phyloP scores from a whole-genome alignment of 2,797 vertebrate species.

The Gymnoscopelus braueri region DNA sequence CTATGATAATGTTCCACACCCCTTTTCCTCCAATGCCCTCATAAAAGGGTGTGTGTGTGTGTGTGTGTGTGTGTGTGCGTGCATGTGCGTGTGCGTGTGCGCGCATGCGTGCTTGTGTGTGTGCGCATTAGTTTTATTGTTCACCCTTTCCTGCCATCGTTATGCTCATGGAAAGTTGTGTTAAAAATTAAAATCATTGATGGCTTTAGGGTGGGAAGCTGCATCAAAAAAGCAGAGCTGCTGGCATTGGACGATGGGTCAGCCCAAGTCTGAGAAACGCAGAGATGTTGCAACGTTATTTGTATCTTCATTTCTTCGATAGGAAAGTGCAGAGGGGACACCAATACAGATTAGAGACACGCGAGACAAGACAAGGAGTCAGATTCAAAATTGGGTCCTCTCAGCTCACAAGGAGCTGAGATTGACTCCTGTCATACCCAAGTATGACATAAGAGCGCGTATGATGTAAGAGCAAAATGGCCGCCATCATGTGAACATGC shows the following conservation, averaged over 20 bases:
- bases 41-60: slow-evolving; percentile 47
- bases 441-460: too few species aligned
- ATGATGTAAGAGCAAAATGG: too few species aligned
- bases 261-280: slow-evolving; percentile 16
- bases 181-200: slow-evolving; percentile 35
- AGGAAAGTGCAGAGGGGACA: too few species aligned
- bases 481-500: too few species aligned
- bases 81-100: slow-evolving; percentile 44
- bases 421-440: too few species aligned
- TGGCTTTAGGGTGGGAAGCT: slow-evolving; percentile 21
- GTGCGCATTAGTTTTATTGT: slow-evolving; percentile 18
- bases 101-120: slow-evolving; percentile 40
- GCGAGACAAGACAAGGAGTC: too few species aligned
- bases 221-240: slow-evolving; percentile 33
- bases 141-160: slow-evolving; percentile 3
- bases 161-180: slow-evolving; percentile 34
- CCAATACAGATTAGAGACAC: too few species aligned
- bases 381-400: too few species aligned
- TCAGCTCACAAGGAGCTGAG: too few species aligned
- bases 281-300: slow-evolving; percentile 30
- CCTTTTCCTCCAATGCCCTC: slow-evolving; percentile 26
- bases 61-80: slow-evolving; percentile 32
- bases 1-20: slow-evolving; percentile 47
- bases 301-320: background rate
- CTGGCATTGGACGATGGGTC: slow-evolving; percentile 27